Percentiles rank a stretch among this genome's conserved stretches.
phyloP scores from a whole-genome alignment of 2,113 vertebrate species.

The Psephotus haematonotus region DNA sequence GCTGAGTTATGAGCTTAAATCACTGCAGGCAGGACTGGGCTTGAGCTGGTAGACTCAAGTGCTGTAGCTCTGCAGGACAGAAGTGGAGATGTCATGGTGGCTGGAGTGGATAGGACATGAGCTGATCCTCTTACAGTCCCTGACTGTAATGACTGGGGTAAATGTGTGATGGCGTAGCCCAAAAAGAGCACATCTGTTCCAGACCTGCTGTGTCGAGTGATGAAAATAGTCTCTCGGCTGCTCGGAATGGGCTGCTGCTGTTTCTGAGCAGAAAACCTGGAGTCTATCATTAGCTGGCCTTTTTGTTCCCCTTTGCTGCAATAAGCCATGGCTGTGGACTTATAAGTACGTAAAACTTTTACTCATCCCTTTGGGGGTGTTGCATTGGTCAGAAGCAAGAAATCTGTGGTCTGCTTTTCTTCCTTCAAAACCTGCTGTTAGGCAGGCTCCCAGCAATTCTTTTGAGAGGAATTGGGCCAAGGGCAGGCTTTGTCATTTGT shows the following conservation, averaged over 20 bases:
- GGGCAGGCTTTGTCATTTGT: neutral
- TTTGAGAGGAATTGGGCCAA: neutral
- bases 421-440: neutral
- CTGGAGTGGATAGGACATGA: neutral
- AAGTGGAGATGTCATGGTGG: neutral
- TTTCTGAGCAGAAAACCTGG: neutral
- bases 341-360: neutral
- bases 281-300: neutral
- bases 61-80: neutral
- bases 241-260: neutral
- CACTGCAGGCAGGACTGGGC: neutral
- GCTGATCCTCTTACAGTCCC: neutral
- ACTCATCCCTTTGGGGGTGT: neutral
- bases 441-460: neutral
- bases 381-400: neutral
- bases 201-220: neutral
- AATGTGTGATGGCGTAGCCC: neutral
- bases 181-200: neutral
- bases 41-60: neutral
- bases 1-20: constrained; percentile 25
- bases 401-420: neutral
- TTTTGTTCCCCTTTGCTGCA: neutral
- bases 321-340: neutral
- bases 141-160: neutral
- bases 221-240: neutral